Evolutionary conservation across 2,888 invertebrate genomes (phyloP).

Genomic region (Homarus gammarus): DNA sequence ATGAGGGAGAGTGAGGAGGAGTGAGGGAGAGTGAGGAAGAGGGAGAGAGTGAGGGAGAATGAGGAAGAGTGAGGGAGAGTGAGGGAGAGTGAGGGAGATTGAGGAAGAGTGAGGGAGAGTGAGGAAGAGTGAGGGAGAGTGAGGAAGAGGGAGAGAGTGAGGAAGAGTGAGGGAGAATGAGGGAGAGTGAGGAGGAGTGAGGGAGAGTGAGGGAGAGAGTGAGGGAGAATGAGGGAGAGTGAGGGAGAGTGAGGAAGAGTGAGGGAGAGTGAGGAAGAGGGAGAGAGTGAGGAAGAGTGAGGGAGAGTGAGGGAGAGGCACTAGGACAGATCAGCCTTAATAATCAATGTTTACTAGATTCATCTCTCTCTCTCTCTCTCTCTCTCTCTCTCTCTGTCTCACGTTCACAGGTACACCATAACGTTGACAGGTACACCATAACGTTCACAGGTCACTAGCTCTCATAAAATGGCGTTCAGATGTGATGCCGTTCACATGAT

Average conservation of each 20-base stretch:
- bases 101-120: too few relatives aligned
- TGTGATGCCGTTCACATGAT: too few relatives aligned
- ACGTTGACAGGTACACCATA: too few relatives aligned
- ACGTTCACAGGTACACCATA: too few relatives aligned
- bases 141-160: neutral
- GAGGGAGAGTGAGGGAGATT: too few relatives aligned
- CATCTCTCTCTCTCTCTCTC: too few relatives aligned
- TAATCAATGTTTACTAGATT: conserved; percentile 24
- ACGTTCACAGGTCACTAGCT: too few relatives aligned
- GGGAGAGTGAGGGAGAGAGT: neutral
- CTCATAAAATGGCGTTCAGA: too few relatives aligned
- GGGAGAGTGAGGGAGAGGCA: neutral
- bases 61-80: neutral
- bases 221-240: neutral
- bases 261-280: neutral
- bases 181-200: neutral
- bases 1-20: neutral
- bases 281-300: neutral
- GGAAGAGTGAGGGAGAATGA: neutral
- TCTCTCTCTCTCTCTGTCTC: too few relatives aligned
- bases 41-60: neutral
- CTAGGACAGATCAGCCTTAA: neutral
- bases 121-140: too few relatives aligned
- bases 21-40: too few relatives aligned
- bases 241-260: neutral